A percentile compares a stretch with the other conserved stretches of the same genome.
Conservation (phyloP, 1,140 invertebrate species). For the Leptestheria dahalacensis region DNA sequence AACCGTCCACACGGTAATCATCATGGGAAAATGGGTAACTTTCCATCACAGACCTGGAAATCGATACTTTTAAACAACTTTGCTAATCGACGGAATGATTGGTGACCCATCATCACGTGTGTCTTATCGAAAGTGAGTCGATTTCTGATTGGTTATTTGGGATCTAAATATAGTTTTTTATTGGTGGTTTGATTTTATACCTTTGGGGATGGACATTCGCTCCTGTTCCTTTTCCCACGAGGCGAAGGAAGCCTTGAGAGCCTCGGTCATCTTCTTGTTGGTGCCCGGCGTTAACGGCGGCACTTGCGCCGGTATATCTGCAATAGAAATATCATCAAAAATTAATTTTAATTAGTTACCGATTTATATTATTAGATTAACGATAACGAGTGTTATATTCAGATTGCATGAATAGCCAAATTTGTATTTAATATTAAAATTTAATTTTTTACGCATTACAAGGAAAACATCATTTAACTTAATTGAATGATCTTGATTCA, state of each 20-base stretch:
- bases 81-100: no score
- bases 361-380: background rate
- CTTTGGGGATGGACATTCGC: conserved; percentile 85
- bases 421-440: background rate
- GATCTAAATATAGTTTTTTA: no score
- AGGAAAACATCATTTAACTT: no score
- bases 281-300: conserved; percentile 92
- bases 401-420: background rate
- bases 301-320: conserved; percentile 87
- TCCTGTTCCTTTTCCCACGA: conserved; percentile 93
- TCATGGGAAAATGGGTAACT: no score
- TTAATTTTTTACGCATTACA: no score
- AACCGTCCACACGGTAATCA: no score
- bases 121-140: no score
- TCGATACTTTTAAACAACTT: no score
- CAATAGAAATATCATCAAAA: conserved; percentile 27
- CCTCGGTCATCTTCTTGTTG: conserved; percentile 96
- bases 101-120: no score
- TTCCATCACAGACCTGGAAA: no score
- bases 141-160: no score
- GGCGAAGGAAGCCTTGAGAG: conserved; percentile 85
- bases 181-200: conserved; percentile 35
- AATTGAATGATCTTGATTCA: no score
- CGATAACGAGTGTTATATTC: background rate
- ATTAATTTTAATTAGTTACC: background rate